Base-by-base conservation (phyloP, 2,797 vertebrate species). In the Aratinga solstitialis region DNA sequence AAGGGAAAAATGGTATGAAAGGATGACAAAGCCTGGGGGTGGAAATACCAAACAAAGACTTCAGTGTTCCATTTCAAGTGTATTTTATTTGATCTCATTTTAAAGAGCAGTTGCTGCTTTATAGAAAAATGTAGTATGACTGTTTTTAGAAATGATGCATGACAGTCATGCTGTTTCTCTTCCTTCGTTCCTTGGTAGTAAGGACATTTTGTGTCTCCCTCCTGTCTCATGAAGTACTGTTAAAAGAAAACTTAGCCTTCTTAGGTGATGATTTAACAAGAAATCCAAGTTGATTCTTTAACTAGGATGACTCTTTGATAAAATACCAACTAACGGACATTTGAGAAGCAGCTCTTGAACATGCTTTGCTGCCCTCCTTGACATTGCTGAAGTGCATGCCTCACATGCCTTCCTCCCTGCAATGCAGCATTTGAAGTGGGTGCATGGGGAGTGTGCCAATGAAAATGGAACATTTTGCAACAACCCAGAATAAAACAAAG, bases 141-240 rank as follows among this genome's bases (percentile, higher is more conserved):
- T 95, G 51, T 87, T 96, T 94, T 93, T 91, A 93, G 85, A 91
- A 94, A 53, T 51, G 88, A 48, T 19, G 8, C 13, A 47, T 53
- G 75, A 74, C 59, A 84, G 80, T 47, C 75, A 8, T 1, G 1
- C 71, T 51, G 53, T 77, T 87, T 93, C 67, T 91, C 38, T 88
- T 94, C 79, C 73, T 94, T 91, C 22, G 0, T 69, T 95, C 72
- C 23, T 38, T 16, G 29, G 22, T 24, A 79, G 30, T 48, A 85
- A 54, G 58, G 87, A 86, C 43, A 63, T 56, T 74, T 79, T 53
- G 50, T 67, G 32, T 94, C 47, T 86, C 77, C 73, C 86, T 91
- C 79, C 47, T 38, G n/a, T 87, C 48, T 79, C 0, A 0, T 50
- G 54, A 65, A 78, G 15, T 43, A 43, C 47, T 66, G 75, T 78